Evolutionary conservation across 2,888 invertebrate genomes (phyloP), one percentile per base, ranked within the genome.

Genomic region (Elgonia sp.): DNA sequence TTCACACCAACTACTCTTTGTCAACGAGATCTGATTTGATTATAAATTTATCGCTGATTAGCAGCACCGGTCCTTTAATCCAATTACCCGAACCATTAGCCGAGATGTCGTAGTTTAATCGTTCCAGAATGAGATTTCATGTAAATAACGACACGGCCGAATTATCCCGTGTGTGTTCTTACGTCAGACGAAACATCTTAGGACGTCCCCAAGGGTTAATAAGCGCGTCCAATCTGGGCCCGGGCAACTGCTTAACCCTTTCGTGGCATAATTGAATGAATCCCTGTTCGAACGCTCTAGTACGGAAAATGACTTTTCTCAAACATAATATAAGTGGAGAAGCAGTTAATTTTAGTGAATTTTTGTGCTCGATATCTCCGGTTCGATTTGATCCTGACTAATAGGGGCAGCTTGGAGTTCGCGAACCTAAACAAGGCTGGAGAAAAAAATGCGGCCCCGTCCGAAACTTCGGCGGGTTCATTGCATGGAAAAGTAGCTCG

Each of bases 201-300:
- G 62, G 91, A 88, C 90, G 90, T 93, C 91, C 92, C 93, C 86
- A 89, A 88, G 91, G 93, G 92, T 91, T 90, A 90, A 91, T 91
- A 91, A 91, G 90, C 91, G 91, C 91, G 92, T 91, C 93, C 94
- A 94, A 94, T 94, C 93, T 94, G 91, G 93, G 93, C 93, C 93
- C 93, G 92, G 92, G 92, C 18, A 86, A 89, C 89, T 85, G 87
- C 69, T 84, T 70, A 91, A 90, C 92, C 92, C 92, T 92, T 91
- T 91, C 89, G 65, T 14, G 46, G 18, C 75, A 73, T 89, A 87
- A 89, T 89, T 89, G 89, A 89, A 89, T 89, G 81, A 65, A 67
- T 20, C 39, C 73, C 65, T 53, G 57, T 39, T 73, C 50, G 16
- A 46, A 5, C 50, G 1, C 55, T 29, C 16, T 73, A 70, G 62